Conservation (phyloP, 2,113 vertebrate genomes). For the Dicerorhinus sumatrensis region DNA sequence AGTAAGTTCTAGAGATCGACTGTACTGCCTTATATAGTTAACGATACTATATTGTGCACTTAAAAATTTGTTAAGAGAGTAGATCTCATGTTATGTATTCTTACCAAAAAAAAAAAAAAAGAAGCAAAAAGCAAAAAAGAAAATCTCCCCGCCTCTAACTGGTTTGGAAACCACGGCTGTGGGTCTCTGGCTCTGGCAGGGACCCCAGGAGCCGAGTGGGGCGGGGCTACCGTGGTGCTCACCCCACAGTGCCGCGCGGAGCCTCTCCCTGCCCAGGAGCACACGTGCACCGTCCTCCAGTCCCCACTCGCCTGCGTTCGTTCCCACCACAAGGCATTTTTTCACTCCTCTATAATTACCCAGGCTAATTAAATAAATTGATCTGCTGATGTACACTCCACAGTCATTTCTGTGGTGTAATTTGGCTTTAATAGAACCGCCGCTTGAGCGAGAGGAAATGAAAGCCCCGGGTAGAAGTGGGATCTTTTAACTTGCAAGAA, state of each 20-base stretch:
- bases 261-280: neutral
- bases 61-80: neutral
- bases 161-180: neutral
- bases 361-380: conserved; percentile 77
- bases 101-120: neutral
- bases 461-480: conserved; percentile 57
- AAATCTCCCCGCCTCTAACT: neutral
- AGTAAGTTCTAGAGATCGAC: neutral
- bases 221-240: accelerated
- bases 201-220: accelerated
- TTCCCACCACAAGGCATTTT: conserved; percentile 45
- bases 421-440: conserved; percentile 71
- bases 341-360: conserved; percentile 72
- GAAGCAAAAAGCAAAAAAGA: too few species aligned
- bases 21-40: neutral
- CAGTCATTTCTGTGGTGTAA: conserved; percentile 64
- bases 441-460: conserved; percentile 50
- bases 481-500: conserved; percentile 56
- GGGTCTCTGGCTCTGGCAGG: neutral
- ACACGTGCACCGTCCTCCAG: accelerated
- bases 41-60: neutral
- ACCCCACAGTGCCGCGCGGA: accelerated
- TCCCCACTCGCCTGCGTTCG: neutral
- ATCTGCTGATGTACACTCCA: conserved; percentile 62
- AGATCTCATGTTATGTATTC: neutral